Percentiles rank a stretch among this genome's conserved stretches.
Evolutionary conservation across 2,113 vertebrate genomes (phyloP).

Genomic region (Caretta caretta): DNA sequence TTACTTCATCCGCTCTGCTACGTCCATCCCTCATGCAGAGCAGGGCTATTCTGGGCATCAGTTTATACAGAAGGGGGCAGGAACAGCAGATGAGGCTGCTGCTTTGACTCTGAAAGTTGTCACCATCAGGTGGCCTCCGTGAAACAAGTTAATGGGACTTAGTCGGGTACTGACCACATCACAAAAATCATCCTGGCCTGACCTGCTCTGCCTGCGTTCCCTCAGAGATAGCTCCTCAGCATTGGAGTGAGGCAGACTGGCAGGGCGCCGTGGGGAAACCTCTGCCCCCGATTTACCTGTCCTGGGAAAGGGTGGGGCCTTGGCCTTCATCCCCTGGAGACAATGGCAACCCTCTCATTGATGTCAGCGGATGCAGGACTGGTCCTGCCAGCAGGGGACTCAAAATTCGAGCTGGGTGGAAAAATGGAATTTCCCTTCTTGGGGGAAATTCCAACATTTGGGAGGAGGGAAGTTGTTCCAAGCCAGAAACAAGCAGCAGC

Average conservation of each 20-base stretch:
- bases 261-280: neutral
- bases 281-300: neutral
- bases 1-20: too few relatives aligned
- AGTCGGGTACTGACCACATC: neutral
- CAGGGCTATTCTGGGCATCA: too few relatives aligned
- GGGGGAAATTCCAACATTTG: too few relatives aligned
- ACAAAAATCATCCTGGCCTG: neutral
- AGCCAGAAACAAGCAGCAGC: too few relatives aligned
- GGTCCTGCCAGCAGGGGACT: too few relatives aligned
- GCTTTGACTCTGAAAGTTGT: neutral
- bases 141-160: neutral
- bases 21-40: too few relatives aligned
- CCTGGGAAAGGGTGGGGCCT: neutral
- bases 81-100: neutral
- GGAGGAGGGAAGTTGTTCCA: too few relatives aligned
- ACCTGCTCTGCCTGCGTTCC: neutral
- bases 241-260: neutral
- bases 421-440: too few relatives aligned
- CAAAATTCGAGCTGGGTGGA: too few relatives aligned
- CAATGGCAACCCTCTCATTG: too few relatives aligned
- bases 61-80: too few relatives aligned
- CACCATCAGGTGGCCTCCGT: neutral
- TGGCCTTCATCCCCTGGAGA: neutral
- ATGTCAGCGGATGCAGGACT: too few relatives aligned
- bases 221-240: neutral